Conservation (phyloP, 2,113 vertebrate species). For the Carettochelys insculpta region DNA sequence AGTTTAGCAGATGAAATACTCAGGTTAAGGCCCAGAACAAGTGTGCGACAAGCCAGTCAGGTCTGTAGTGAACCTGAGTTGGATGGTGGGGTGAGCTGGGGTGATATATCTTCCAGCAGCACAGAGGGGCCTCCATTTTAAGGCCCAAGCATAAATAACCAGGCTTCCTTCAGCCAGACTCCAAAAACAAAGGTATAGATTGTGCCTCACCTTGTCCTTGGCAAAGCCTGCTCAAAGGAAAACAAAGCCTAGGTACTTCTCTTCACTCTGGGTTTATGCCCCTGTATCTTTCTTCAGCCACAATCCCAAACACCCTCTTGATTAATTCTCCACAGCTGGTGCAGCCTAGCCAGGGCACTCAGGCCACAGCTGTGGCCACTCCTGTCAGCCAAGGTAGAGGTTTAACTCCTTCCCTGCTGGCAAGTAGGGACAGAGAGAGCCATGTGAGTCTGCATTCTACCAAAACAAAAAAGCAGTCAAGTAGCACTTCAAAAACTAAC, state of each 20-base stretch:
- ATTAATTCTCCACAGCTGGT: not conserved
- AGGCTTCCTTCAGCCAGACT: not conserved
- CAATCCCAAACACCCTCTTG: not conserved
- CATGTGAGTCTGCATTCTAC: too few species aligned
- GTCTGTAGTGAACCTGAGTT: not conserved
- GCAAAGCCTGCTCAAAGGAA: constrained; percentile 6
- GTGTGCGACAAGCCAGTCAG: not conserved
- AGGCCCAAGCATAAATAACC: constrained; percentile 7
- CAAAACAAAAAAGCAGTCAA: too few species aligned
- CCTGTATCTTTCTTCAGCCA: not conserved
- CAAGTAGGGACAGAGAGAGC: too few species aligned
- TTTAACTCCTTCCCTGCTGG: not conserved
- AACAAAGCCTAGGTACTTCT: not conserved
- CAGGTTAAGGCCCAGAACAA: not conserved
- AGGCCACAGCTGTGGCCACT: not conserved
- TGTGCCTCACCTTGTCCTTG: not conserved
- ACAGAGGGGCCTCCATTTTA: not conserved
- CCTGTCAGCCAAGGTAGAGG: not conserved
- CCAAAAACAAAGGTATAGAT: not conserved
- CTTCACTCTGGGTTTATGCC: not conserved
- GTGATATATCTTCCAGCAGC: not conserved
- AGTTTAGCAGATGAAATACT: not conserved
- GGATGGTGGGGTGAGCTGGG: not conserved
- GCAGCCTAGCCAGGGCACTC: not conserved
- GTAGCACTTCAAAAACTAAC: too few species aligned